These are phyloP conservation scores for Crotalus horridus DNA, from an alignment of 2,113 vertebrate species.

Conservation along the genomic window DNA sequence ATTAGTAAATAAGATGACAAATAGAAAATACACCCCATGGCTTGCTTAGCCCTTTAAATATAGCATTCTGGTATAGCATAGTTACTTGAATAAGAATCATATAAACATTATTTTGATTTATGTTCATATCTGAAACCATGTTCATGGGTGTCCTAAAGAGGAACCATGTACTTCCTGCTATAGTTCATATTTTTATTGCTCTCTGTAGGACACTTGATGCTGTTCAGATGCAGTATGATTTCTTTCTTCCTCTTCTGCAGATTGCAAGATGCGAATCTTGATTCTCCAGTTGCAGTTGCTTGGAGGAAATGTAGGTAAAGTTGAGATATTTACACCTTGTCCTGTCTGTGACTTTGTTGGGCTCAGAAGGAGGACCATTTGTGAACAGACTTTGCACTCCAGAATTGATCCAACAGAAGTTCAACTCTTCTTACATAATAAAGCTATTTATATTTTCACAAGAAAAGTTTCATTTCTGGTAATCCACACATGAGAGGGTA, in stretches of 20 bases:
- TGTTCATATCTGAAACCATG: neutral
- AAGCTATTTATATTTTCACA: constrained; percentile 5
- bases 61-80: neutral
- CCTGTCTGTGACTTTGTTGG: neutral
- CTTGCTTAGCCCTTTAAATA: neutral
- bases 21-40: neutral
- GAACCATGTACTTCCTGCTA: neutral
- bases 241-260: neutral
- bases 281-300: neutral
- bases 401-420: neutral
- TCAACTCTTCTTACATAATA: neutral
- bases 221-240: neutral
- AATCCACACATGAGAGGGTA: constrained; percentile 44
- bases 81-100: neutral
- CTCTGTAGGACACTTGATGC: neutral
- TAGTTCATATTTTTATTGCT: neutral
- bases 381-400: neutral
- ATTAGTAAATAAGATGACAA: neutral
- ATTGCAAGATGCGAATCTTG: neutral
- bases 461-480: constrained; percentile 52
- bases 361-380: neutral
- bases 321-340: neutral
- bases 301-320: neutral
- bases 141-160: neutral
- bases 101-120: neutral